These are phyloP conservation scores for Cerastoderma edule DNA, from an alignment of 2,888 invertebrate species.

Conservation along the genomic window DNA sequence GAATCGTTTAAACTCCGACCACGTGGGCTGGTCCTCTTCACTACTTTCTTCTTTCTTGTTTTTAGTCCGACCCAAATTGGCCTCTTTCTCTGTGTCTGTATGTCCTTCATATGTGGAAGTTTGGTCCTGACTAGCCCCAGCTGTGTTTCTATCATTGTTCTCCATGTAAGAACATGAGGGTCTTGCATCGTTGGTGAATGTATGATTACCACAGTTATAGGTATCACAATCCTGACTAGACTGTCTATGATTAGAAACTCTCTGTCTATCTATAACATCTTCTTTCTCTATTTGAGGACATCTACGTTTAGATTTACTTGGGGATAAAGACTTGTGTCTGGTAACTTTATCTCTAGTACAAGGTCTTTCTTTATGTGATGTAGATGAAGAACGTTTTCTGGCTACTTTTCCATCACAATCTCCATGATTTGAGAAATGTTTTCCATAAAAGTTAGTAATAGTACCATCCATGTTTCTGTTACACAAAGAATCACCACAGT, in stretches of 20 bases:
- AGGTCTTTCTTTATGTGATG: too few relatives aligned
- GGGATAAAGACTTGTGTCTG: slow-evolving; percentile 2
- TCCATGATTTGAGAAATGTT: too few relatives aligned
- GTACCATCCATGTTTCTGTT: too few relatives aligned
- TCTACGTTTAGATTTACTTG: not conserved
- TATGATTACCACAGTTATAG: not conserved
- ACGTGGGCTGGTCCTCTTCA: slow-evolving; percentile 59
- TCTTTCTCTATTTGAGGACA: not conserved
- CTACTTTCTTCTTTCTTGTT: not conserved
- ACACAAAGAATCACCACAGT: too few relatives aligned
- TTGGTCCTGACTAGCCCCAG: not conserved
- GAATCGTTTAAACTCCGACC: slow-evolving; percentile 74
- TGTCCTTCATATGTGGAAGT: not conserved
- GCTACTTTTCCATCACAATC: too few relatives aligned
- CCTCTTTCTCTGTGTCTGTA: slow-evolving; percentile 11
- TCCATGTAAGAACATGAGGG: slow-evolving; percentile 15
- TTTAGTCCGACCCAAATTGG: not conserved
- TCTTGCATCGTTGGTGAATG: not conserved
- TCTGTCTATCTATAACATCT: slow-evolving; percentile 12
- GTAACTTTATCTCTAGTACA: too few relatives aligned
- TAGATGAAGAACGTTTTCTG: too few relatives aligned
- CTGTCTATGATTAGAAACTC: slow-evolving; percentile 7
- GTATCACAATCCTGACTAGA: not conserved
- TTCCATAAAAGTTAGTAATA: too few relatives aligned
- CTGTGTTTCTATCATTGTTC: not conserved